These are phyloP conservation scores for Synanthedon tipuliformis DNA, from an alignment of 2,888 invertebrate species.

Conservation along the genomic window DNA sequence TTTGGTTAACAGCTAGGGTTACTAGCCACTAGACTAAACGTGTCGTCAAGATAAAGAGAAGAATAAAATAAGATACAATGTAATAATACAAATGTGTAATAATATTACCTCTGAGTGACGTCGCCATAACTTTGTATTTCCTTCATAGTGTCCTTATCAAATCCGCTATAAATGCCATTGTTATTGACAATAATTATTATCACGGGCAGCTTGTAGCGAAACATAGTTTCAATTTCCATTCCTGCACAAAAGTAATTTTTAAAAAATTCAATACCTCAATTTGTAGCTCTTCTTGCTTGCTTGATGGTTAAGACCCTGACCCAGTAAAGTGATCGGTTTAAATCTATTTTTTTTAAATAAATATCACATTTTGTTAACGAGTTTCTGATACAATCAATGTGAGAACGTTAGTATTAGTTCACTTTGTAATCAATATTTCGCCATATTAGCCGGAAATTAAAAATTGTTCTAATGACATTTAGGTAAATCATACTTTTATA, in stretches of 20 bases:
- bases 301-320: too few relatives aligned
- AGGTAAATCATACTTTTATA: too few relatives aligned
- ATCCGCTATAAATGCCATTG: conserved; percentile 92
- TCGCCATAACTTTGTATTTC: conserved; percentile 79
- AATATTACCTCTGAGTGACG: conserved; percentile 77
- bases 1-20: too few relatives aligned
- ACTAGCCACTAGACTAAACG: too few relatives aligned
- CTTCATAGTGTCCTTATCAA: conserved; percentile 80
- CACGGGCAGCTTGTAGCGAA: conserved; percentile 91
- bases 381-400: background rate
- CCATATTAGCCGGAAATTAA: too few relatives aligned
- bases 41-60: too few relatives aligned
- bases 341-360: background rate
- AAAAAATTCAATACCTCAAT: too few relatives aligned
- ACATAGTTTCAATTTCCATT: conserved; percentile 98
- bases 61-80: too few relatives aligned
- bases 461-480: background rate
- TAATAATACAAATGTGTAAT: conserved; percentile 6
- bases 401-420: background rate
- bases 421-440: too few relatives aligned
- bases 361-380: background rate
- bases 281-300: too few relatives aligned
- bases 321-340: too few relatives aligned
- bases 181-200: conserved; percentile 94
- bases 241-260: conserved; percentile 46